Evolutionary conservation across 1,140 invertebrate genomes (phyloP).

Genomic region (Ctenoplectra terminalis): DNA sequence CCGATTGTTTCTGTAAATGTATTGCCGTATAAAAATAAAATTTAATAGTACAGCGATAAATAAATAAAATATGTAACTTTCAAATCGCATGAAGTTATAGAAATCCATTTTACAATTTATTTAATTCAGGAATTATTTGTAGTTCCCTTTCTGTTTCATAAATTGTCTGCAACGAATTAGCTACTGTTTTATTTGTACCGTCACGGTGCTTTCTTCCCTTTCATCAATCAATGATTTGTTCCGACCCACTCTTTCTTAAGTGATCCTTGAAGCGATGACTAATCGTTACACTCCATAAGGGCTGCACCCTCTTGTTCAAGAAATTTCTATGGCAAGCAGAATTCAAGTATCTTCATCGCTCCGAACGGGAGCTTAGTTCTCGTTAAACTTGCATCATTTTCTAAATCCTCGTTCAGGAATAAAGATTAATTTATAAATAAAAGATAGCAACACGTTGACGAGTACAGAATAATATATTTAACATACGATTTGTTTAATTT

Average conservation of each 20-base stretch:
- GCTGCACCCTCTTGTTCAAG: background rate
- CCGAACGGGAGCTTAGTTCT: background rate
- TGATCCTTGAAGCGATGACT: background rate
- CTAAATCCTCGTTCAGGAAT: background rate
- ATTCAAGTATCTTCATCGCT: background rate
- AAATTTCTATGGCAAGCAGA: background rate
- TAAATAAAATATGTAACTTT: too few species aligned
- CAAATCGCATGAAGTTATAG: too few species aligned
- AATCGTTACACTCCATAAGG: background rate
- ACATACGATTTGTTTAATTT: background rate
- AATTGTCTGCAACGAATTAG: background rate
- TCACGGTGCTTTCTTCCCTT: background rate
- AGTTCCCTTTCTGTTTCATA: too few species aligned
- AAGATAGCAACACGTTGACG: too few species aligned
- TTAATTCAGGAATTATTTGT: too few species aligned
- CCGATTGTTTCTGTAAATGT: too few species aligned
- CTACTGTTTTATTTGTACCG: background rate
- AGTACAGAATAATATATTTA: too few species aligned
- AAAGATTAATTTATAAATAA: too few species aligned
- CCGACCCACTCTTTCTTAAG: constrained; percentile 8
- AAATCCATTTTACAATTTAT: too few species aligned
- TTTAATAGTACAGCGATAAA: too few species aligned
- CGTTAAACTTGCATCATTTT: background rate
- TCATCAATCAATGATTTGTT: background rate
- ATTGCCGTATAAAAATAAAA: too few species aligned